Evolutionary conservation across 2,797 vertebrate species (phyloP).

Genomic region (Lutjanus campechanus): DNA sequence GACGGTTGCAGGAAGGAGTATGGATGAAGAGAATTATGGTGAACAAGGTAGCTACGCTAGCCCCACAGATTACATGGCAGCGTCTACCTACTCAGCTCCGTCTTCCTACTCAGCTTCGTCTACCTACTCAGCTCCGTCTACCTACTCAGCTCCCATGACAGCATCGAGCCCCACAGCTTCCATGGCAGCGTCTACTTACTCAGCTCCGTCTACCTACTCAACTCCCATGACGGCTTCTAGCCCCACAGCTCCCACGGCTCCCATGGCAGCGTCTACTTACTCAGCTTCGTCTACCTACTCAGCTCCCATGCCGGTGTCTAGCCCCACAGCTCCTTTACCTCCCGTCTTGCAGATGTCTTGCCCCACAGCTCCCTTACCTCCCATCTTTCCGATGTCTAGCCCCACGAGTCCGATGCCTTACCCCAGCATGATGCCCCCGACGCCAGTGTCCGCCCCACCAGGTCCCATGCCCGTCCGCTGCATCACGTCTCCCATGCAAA

Average conservation of each 20-base stretch:
- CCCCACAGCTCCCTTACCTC: no score
- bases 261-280: not conserved
- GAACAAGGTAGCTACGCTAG: not conserved
- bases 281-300: no score
- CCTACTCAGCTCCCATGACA: not conserved
- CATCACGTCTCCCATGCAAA: not conserved
- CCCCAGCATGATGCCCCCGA: not conserved
- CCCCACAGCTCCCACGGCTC: no score
- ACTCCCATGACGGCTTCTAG: no score
- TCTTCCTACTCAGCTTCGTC: no score
- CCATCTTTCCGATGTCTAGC: not conserved
- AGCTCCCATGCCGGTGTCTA: no score
- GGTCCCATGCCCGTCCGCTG: no score
- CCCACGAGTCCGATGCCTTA: not conserved
- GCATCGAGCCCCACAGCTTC: not conserved
- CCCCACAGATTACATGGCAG: not conserved
- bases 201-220: no score
- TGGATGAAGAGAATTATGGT: constrained; percentile 61
- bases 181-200: no score
- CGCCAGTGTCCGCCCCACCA: not conserved
- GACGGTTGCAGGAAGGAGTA: constrained; percentile 38
- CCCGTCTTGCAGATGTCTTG: no score
- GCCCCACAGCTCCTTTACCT: no score
- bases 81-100: not conserved
- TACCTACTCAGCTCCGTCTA: not conserved